Evolutionary conservation across 2,888 invertebrate genomes (phyloP), one percentile per base, ranked within the genome.

Genomic region (Drosophila koepferae): DNA sequence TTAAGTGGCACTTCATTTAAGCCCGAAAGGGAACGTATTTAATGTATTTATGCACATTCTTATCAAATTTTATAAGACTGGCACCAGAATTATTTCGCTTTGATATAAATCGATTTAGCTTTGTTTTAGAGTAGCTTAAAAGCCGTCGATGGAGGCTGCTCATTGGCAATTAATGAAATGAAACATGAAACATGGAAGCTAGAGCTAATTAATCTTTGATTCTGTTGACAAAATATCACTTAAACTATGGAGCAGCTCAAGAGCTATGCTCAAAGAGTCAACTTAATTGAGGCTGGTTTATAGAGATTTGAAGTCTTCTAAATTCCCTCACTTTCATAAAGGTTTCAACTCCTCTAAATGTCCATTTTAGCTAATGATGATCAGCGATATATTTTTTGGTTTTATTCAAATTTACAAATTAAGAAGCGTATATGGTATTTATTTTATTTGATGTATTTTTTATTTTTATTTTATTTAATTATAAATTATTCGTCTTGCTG

Each of bases 1-100:
- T 72, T 68, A 84, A 77, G 71, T 68, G 66, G 74, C 67, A 64
- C 69, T 84, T 69, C 44, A 81, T 86, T 68, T 43, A 18, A 7
- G 23, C 14, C 43, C 34, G 36, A 48, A 48, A 51, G 66, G 36
- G 41, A 36, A 18, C 36, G 12, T 14, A 18, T 9, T 38, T 34
- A 48, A 34, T 31, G 9, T 31, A 60, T 40, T 54, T 65, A 41
- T 65, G 36, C 16, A 14, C 20, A 14, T 3, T 34, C 48, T 10
- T n/a, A 18, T 10, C 40, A 23, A 16, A 49, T 36, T 51, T 51
- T 51, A 51, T 51, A 51, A 51, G 18, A 34, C 31, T 0, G n/a
- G 12, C 49, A 34, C 3, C 10, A 12, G 49, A 34, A 51, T 14
- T 18, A 51, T 51, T 51, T 36, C 18, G 51, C 51, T 20, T 18